These are phyloP conservation scores for Pelecanoides urinatrix DNA, from an alignment of 2,113 vertebrate genomes.

Conservation along the genomic window DNA sequence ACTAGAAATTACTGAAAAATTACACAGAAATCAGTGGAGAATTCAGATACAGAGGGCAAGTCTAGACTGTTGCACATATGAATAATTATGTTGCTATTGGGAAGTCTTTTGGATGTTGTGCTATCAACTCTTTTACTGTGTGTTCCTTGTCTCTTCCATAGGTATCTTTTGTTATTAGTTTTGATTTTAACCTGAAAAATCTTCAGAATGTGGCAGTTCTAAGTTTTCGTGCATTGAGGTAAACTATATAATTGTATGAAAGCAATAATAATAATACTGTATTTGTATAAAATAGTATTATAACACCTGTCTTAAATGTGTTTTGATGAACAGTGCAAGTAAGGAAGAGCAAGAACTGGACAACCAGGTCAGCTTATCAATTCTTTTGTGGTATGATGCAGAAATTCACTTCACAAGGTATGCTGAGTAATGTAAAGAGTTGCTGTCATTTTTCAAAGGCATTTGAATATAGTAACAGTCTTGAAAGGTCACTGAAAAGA, in stretches of 20 bases:
- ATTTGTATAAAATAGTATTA: not conserved
- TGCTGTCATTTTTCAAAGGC: not conserved
- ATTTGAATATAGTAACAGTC: not conserved
- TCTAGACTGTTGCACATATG: not conserved
- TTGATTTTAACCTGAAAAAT: conserved; percentile 86
- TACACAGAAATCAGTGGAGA: not conserved
- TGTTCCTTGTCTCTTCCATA: conserved; percentile 44
- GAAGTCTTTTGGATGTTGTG: not conserved
- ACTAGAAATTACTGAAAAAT: not conserved
- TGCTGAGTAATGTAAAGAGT: not conserved
- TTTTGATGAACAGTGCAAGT: conserved; percentile 78
- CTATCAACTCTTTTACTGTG: not conserved
- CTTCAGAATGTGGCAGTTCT: conserved; percentile 75
- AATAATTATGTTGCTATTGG: not conserved
- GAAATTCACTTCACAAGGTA: conserved; percentile 87
- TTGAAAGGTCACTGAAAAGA: not conserved
- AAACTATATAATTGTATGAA: not conserved
- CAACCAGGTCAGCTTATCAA: conserved; percentile 74
- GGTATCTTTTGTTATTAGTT: conserved; percentile 84
- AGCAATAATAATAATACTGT: not conserved
- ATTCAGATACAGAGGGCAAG: not conserved
- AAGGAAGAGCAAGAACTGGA: conserved; percentile 76
- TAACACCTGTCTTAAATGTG: not conserved
- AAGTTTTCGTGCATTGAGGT: conserved; percentile 83
- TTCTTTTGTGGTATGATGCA: conserved; percentile 82